A percentile compares a stretch with the other conserved stretches of the same genome.
These are phyloP conservation scores for Campaea margaritaria DNA, from an alignment of 2,888 invertebrate species.

Conservation along the genomic window DNA sequence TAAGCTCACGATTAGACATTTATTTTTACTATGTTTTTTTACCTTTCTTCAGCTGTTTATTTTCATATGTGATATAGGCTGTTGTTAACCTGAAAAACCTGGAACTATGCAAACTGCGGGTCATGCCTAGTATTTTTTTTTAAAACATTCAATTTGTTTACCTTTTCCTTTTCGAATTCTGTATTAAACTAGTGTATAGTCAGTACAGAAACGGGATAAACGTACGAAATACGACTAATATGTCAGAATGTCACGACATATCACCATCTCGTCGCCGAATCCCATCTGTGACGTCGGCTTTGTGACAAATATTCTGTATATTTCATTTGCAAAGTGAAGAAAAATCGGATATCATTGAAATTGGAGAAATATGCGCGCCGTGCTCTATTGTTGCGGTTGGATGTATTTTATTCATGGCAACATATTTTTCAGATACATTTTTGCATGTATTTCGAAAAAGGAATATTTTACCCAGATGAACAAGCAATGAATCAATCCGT, in stretches of 20 bases:
- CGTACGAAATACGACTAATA: too few species aligned
- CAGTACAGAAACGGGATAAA: too few species aligned
- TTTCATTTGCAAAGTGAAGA: slow-evolving; percentile 23
- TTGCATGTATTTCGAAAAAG: not conserved
- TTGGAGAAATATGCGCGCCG: slow-evolving; percentile 19
- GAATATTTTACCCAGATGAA: not conserved
- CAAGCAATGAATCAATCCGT: not conserved
- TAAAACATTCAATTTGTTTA: too few species aligned
- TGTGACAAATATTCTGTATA: slow-evolving; percentile 28
- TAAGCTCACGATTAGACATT: too few species aligned
- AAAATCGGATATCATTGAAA: slow-evolving; percentile 23
- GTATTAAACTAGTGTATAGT: too few species aligned
- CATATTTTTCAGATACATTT: slow-evolving; percentile 3
- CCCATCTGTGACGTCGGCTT: slow-evolving; percentile 13
- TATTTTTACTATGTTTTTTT: too few species aligned
- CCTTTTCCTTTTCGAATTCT: too few species aligned
- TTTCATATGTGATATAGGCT: too few species aligned
- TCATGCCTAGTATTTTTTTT: too few species aligned
- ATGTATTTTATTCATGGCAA: slow-evolving; percentile 5
- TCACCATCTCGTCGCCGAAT: slow-evolving; percentile 6
- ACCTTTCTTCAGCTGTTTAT: too few species aligned
- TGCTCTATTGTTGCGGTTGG: slow-evolving; percentile 9
- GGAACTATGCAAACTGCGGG: too few species aligned
- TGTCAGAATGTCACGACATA: slow-evolving; percentile 12
- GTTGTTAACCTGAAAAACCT: too few species aligned